Base-by-base conservation (phyloP, 2,888 invertebrate genomes). In the Tryphoninae sp. region DNA sequence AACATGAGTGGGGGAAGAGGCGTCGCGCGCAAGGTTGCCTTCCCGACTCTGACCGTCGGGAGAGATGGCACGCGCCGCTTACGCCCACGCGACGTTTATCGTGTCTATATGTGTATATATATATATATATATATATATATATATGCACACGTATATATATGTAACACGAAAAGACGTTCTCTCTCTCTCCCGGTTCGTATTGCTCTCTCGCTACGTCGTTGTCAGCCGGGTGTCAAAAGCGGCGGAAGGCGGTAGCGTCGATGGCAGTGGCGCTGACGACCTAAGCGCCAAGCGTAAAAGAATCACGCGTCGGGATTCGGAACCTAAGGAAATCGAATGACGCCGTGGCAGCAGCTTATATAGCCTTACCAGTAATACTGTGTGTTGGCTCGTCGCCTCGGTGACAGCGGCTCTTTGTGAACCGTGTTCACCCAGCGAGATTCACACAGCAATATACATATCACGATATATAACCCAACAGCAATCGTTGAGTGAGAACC, bases 311-410 rank as follows among this genome's bases (percentile, higher is more conserved):
- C 58, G 76, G 69, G 74, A 83, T 81, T 83, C 64, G 61, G 53
- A 73, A 49, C 81, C 75, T 11, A 55, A 62, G 86, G 86, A 86
- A 87, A 88, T 86, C 85, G 83, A 86, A 86, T 87, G 85, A 86
- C 89, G 89, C 86, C 90, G 90, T 90, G 90, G 90, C 82, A 90
- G 89, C 90, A 90, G 90, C 86, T 87, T 64, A 87, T 83, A 19
- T 55, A 19, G 19, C 16, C 16, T 19, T 16, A 55, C 9, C 55
- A 9, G 16, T 22, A 9, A 85, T 84, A 85, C 85, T 84, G 84
- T 85, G 85, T 68, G 40, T 58, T 16, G 55, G 51, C 62, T 75
- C 78, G 75, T 76, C 87, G 86, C 87, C 87, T 88, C 88, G 84
- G 86, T 89, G 87, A 88, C 88, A 88, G 88, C 87, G 87, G 84